Base-by-base conservation (phyloP, 2,797 vertebrate genomes). In the Paedocypris micromegethes region DNA sequence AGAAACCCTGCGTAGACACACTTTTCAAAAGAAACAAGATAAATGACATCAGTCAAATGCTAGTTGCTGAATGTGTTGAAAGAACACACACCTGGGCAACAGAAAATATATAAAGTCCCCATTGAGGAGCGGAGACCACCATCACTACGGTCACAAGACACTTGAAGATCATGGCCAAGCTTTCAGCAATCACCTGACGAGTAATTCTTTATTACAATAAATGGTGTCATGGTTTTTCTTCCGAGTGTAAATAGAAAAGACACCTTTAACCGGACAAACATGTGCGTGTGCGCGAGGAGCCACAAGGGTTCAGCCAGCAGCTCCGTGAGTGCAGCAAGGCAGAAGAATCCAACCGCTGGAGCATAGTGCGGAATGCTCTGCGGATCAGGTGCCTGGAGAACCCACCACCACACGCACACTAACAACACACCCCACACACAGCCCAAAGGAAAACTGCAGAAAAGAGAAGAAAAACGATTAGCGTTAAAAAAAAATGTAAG, bases 51-150 rank as follows among this genome's bases (percentile, higher is more conserved):
- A 42, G 43, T 43, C 40, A 48, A 9, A 2, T 54, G 2, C 9
- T 39, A 56, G 5, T 41, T 39, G 6, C 41, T 49, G 44, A 2
- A 43, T 44, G 7, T 0, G 4, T 38, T 47, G 37, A 5, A 40
- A 23, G 52, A 56, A 65, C 3, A 49, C 38, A 72, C 7, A 99
- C 97, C 89, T 99, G 96, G 68, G 96, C 92, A 72, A 89, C 76
- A 66, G 92, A 90, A 84, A 99, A 99, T 83, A 98, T 92, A 82
- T 93, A 90, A 48, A 99, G 90, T 3, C 94, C 95, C 94, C 93
- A 96, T 0, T 93, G 86, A 70, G 88, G 93, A 58, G 83, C 83
- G 57, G 88, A 84, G 8, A 93, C 77, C 67, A 99, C 92, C 69
- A 98, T 83, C 68, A 86, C 72, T 73, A 94, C 92, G 0, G 90